A percentile compares a stretch with the other conserved stretches of the same genome.
Evolutionary conservation across 2,888 invertebrate species (phyloP).

Genomic region (Lomographa bimaculata): DNA sequence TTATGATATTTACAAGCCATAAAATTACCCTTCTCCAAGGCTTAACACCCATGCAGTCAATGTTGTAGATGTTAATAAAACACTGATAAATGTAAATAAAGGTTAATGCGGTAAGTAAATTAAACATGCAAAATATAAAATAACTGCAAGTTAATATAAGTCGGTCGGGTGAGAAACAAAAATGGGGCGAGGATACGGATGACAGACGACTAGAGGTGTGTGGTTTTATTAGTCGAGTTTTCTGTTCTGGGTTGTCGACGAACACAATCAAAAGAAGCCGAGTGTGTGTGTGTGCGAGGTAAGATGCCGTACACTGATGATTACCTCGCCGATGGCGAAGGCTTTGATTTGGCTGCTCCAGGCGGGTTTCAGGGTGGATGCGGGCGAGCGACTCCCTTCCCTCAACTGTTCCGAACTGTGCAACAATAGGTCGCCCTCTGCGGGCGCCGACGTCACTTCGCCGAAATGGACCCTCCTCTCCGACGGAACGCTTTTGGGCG

Average conservation of each 20-base stretch:
- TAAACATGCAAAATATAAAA: constrained; percentile 76
- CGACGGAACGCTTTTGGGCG: constrained; percentile 67
- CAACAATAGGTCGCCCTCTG: constrained; percentile 63
- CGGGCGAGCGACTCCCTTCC: constrained; percentile 66
- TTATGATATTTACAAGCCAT: constrained; percentile 74
- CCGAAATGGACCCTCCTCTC: constrained; percentile 80
- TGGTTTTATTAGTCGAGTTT: constrained; percentile 61
- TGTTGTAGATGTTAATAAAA: constrained; percentile 50
- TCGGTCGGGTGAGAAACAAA: constrained; percentile 57
- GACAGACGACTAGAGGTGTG: constrained; percentile 47
- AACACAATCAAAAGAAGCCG: constrained; percentile 82
- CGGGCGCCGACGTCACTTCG: constrained; percentile 70
- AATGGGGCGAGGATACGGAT: constrained; percentile 58
- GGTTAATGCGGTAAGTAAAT: constrained; percentile 57
- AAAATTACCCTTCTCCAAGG: constrained; percentile 67
- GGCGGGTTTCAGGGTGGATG: constrained; percentile 71
- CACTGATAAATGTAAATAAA: constrained; percentile 49
- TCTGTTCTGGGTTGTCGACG: constrained; percentile 68
- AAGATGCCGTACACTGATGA: constrained; percentile 73
- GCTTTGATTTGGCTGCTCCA: constrained; percentile 81
- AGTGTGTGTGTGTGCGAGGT: constrained; percentile 67
- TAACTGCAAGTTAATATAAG: constrained; percentile 73
- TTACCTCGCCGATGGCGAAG: constrained; percentile 84
- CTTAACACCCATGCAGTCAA: constrained; percentile 78
- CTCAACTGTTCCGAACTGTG: constrained; percentile 63